Percentiles rank a stretch among this genome's conserved stretches.
Conservation (phyloP, 2,113 vertebrate genomes). For the Gallinago paraguaiae region DNA sequence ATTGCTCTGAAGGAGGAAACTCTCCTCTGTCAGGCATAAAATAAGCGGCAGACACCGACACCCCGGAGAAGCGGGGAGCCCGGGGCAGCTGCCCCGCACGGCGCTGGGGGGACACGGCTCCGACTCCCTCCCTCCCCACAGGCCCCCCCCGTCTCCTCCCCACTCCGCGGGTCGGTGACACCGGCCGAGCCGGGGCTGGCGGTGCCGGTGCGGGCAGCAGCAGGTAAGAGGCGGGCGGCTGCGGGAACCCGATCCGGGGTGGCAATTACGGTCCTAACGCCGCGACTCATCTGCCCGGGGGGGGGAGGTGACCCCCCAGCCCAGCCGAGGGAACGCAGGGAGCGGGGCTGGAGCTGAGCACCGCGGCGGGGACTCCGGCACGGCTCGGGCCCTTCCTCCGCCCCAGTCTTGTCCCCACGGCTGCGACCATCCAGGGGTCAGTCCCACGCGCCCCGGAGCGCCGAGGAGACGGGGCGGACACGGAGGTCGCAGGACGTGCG, state of each 20-base stretch:
- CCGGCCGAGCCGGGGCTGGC: neutral
- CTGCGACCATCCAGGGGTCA: neutral
- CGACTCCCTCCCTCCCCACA: too few species aligned
- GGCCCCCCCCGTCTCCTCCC: too few species aligned
- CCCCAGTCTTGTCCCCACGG: neutral
- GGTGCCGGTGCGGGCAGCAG: neutral
- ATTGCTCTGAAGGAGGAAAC: constrained; percentile 51
- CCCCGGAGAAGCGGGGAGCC: neutral
- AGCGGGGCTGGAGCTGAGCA: neutral
- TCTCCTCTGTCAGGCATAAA: neutral
- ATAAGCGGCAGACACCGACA: neutral
- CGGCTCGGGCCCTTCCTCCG: neutral
- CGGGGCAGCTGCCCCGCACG: neutral
- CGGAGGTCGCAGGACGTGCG: too few species aligned
- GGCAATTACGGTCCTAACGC: constrained; percentile 53
- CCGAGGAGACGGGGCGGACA: neutral
- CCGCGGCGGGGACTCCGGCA: too few species aligned
- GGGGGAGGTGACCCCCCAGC: neutral
- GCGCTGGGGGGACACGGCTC: neutral
- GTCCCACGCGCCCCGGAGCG: neutral
- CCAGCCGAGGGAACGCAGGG: neutral
- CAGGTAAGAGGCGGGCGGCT: constrained; percentile 44
- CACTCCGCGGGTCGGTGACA: neutral
- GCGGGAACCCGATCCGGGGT: constrained; percentile 31
- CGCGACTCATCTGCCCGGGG: constrained; percentile 49